Percentiles rank a stretch among this genome's conserved stretches.
Conservation (phyloP, 1,140 invertebrate genomes). For the Macrosteles quadrilineatus region DNA sequence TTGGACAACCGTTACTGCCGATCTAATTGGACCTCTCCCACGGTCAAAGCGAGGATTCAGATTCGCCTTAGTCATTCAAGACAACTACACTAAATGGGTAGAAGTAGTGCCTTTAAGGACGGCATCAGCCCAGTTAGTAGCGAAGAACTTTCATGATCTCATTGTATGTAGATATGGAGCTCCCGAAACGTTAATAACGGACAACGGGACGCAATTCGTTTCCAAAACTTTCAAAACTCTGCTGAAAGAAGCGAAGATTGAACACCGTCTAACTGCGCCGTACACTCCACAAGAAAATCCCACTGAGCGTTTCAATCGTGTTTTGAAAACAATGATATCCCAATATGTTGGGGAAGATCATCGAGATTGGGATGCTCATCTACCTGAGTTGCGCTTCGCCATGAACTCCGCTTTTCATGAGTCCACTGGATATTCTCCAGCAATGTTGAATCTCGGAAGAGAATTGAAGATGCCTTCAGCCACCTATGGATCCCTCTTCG, state of each 20-base stretch:
- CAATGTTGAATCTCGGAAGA: constrained; percentile 47
- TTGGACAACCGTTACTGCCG: no score
- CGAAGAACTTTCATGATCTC: neutral
- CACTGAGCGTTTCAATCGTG: constrained; percentile 51
- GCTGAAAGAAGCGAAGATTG: neutral
- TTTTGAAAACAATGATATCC: constrained; percentile 49
- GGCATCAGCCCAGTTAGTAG: constrained; percentile 6
- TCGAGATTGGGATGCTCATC: constrained; percentile 44
- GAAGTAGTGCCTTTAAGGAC: constrained; percentile 39
- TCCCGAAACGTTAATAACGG: constrained; percentile 4
- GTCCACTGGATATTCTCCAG: constrained; percentile 48
- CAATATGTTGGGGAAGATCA: constrained; percentile 48
- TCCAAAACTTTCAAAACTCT: constrained; percentile 3
- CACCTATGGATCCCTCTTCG: neutral
- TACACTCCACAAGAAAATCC: constrained; percentile 52
- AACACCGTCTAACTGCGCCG: constrained; percentile 7
- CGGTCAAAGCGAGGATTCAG: constrained; percentile 49
- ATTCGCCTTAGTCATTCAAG: constrained; percentile 50
- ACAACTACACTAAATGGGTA: no score
- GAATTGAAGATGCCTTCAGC: constrained; percentile 42
- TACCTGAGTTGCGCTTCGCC: constrained; percentile 49
- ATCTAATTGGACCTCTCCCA: no score
- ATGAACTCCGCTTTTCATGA: constrained; percentile 49
- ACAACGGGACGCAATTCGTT: constrained; percentile 20
- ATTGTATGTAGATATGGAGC: constrained; percentile 20